These are phyloP conservation scores for Brachymystax lenok DNA, from an alignment of 2,797 vertebrate genomes.

Conservation along the genomic window DNA sequence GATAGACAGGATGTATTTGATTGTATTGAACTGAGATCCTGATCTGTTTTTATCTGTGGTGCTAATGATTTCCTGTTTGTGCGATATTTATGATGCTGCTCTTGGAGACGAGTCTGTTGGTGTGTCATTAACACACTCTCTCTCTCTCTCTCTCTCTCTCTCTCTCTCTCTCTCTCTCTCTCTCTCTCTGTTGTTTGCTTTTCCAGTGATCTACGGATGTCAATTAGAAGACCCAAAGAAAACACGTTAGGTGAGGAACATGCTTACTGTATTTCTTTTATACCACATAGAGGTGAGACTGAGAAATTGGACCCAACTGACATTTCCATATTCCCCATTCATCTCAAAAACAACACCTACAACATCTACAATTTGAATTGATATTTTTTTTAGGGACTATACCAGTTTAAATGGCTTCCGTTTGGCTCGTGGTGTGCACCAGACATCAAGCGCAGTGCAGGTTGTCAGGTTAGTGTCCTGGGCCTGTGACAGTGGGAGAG, in stretches of 20 bases:
- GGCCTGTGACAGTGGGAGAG: conserved; percentile 18
- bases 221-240: conserved; percentile 54
- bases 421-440: not conserved
- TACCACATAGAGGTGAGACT: conserved; percentile 3
- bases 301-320: conserved; percentile 1
- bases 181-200: conserved; percentile 55
- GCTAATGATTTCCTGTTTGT: conserved; percentile 23
- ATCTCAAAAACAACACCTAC: conserved; percentile 16
- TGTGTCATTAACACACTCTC: conserved; percentile 64
- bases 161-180: conserved; percentile 31
- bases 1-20: conserved; percentile 1
- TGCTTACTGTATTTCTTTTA: conserved; percentile 13
- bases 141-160: not conserved
- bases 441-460: not conserved
- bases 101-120: conserved; percentile 44
- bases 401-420: not conserved
- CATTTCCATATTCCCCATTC: conserved; percentile 1
- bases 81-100: conserved; percentile 38
- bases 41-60: conserved; percentile 3
- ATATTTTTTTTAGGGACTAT: not conserved
- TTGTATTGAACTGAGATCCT: not conserved
- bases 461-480: not conserved
- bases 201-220: conserved; percentile 59
- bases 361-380: not conserved
- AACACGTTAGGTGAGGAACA: conserved; percentile 37